Conservation (phyloP, 37 sponge, comb jelly and placozoan genomes). For the Oscarella lobularis region DNA sequence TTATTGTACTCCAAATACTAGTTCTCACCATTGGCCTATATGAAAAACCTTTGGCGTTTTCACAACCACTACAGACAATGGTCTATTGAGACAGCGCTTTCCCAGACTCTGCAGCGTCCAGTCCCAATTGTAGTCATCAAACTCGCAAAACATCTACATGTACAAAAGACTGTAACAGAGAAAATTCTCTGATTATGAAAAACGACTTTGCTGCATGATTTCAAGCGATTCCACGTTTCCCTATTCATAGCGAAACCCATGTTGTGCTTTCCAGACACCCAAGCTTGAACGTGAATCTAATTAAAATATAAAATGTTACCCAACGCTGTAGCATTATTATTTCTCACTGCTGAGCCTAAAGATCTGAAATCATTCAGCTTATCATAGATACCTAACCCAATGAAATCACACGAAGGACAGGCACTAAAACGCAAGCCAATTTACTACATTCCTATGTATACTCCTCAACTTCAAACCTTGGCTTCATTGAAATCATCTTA, state of each 20-base stretch:
- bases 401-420: slow-evolving; percentile 45
- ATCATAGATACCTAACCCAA: slow-evolving; percentile 57
- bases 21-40: slow-evolving; percentile 59
- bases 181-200: neutral
- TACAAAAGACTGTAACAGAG: neutral
- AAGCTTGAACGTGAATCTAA: slow-evolving; percentile 20
- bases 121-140: slow-evolving; percentile 94
- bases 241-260: slow-evolving; percentile 83
- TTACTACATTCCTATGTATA: too few species aligned
- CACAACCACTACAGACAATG: slow-evolving; percentile 30
- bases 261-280: slow-evolving; percentile 73
- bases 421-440: slow-evolving; percentile 8
- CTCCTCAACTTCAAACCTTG: too few species aligned
- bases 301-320: neutral
- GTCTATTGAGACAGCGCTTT: slow-evolving; percentile 19
- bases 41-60: slow-evolving; percentile 56
- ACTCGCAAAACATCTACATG: slow-evolving; percentile 48
- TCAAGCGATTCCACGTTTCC: slow-evolving; percentile 42
- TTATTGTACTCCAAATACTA: neutral
- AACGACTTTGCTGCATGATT: slow-evolving; percentile 30
- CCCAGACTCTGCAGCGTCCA: slow-evolving; percentile 58
- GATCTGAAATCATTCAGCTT: neutral
- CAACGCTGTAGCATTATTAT: too few species aligned
- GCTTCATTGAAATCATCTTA: neutral
- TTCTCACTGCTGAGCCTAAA: too few species aligned